Conservation (phyloP, 2,888 invertebrate genomes). For the Patella depressa region DNA sequence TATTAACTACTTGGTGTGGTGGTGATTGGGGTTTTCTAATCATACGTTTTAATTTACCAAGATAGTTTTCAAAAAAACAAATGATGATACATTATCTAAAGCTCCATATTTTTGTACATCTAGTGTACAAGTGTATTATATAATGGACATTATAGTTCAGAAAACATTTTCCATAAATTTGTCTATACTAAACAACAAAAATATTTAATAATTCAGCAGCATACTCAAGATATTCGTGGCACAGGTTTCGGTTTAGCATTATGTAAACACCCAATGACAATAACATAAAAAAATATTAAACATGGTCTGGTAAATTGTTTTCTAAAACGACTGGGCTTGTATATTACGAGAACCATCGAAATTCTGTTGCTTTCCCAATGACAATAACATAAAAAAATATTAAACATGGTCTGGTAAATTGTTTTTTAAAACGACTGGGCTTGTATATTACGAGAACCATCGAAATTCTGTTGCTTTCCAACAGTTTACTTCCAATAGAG, state of each 20-base stretch:
- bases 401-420: slow-evolving; percentile 35
- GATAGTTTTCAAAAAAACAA: slow-evolving; percentile 42
- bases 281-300: slow-evolving; percentile 48
- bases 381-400: slow-evolving; percentile 48
- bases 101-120: slow-evolving; percentile 59
- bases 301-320: slow-evolving; percentile 29
- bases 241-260: slow-evolving; percentile 25
- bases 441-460: slow-evolving; percentile 50
- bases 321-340: slow-evolving; percentile 45
- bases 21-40: background rate
- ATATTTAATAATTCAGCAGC: slow-evolving; percentile 37
- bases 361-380: slow-evolving; percentile 56
- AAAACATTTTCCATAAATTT: slow-evolving; percentile 59
- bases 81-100: slow-evolving; percentile 60
- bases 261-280: slow-evolving; percentile 43
- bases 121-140: slow-evolving; percentile 59
- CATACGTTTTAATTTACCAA: background rate
- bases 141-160: slow-evolving; percentile 68
- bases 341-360: slow-evolving; percentile 50
- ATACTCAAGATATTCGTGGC: slow-evolving; percentile 34
- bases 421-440: slow-evolving; percentile 41
- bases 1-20: background rate
- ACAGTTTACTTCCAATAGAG: slow-evolving; percentile 38
- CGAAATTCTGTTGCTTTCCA: slow-evolving; percentile 59
- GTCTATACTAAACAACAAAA: slow-evolving; percentile 47